Percentiles rank a stretch among this genome's conserved stretches.
phyloP scores from a whole-genome alignment of 2,113 vertebrate genomes.

The Okapia johnstoni region DNA sequence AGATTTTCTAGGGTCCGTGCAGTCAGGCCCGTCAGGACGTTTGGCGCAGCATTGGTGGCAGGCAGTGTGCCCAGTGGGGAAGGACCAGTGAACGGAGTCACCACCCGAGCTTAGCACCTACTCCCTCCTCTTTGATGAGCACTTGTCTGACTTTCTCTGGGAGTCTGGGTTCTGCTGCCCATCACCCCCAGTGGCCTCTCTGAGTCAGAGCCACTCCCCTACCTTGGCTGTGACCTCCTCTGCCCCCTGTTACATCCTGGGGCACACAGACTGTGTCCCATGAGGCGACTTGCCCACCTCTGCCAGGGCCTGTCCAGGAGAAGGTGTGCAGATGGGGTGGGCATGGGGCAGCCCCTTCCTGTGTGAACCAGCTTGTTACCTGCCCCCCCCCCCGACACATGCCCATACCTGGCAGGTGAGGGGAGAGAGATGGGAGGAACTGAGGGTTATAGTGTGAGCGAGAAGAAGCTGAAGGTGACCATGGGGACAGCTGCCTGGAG shows the following conservation, averaged over 20 bases:
- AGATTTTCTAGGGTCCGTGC: background rate
- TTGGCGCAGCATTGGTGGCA: accelerated
- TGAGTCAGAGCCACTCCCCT: background rate
- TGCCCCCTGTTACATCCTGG: background rate
- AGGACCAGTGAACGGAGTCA: background rate
- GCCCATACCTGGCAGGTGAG: accelerated
- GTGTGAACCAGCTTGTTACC: background rate
- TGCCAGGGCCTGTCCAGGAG: background rate
- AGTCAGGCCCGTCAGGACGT: accelerated
- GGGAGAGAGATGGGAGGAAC: background rate
- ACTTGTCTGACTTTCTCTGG: background rate
- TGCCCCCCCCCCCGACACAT: accelerated
- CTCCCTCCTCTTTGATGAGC: background rate
- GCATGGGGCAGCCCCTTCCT: accelerated
- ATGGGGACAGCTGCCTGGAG: accelerated
- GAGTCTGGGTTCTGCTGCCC: background rate
- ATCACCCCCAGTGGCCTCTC: accelerated
- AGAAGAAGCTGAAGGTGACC: too few relatives aligned
- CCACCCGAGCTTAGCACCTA: accelerated
- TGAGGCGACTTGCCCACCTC: accelerated
- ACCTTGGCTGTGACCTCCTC: accelerated
- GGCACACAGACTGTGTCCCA: accelerated
- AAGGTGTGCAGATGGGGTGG: background rate
- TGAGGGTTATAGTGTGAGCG: accelerated
- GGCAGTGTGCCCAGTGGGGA: accelerated